Evolutionary conservation across 2,888 invertebrate species (phyloP).

Genomic region (Strigamia transsilvanica): DNA sequence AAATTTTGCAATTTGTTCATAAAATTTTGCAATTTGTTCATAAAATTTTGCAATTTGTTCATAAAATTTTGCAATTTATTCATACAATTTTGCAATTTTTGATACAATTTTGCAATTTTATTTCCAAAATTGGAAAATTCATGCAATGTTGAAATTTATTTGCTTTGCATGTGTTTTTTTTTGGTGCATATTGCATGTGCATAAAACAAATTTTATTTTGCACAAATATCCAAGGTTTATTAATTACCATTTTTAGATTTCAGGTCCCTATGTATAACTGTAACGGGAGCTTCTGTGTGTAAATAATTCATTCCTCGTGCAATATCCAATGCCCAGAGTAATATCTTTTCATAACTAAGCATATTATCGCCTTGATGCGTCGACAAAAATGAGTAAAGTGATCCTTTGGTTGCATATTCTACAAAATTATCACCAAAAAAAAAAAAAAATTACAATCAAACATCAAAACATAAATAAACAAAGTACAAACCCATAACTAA

Average conservation of each 20-base stretch:
- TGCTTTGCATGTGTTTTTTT: no score
- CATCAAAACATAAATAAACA: background rate
- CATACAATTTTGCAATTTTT: no score
- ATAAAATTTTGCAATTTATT: no score
- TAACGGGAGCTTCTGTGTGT: conserved; percentile 52
- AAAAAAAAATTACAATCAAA: background rate
- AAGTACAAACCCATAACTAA: conserved; percentile 63
- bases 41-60: no score
- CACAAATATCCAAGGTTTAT: no score
- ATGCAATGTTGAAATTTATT: no score
- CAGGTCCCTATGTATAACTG: conserved; percentile 52
- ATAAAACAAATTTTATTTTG: no score
- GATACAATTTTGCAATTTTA: no score
- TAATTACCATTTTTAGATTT: conserved; percentile 53
- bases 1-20: no score
- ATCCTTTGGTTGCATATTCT: conserved; percentile 52
- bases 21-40: no score
- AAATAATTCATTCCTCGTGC: conserved; percentile 52
- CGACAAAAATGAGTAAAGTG: conserved; percentile 36
- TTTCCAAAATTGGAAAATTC: no score
- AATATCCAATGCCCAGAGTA: conserved; percentile 50
- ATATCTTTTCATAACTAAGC: conserved; percentile 22
- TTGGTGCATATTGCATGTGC: no score
- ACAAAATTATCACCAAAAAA: conserved; percentile 5
- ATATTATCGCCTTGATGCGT: conserved; percentile 51